Evolutionary conservation across 2,888 invertebrate genomes (phyloP).

Genomic region (Smittia sp.): DNA sequence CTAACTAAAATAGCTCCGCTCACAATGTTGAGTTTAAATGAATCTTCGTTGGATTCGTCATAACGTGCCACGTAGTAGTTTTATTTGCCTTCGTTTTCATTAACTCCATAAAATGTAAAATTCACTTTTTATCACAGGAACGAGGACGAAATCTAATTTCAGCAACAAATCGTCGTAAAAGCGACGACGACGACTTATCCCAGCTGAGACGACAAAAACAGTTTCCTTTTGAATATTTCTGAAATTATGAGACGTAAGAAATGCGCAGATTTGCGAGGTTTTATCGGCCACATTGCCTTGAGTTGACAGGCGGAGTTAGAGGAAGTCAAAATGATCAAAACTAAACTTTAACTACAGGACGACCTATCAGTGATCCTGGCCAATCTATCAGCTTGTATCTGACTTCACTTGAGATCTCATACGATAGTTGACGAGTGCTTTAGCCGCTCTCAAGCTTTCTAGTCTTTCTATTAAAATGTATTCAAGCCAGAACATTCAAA

Average conservation of each 20-base stretch:
- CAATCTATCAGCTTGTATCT: too few relatives aligned
- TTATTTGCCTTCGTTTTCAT: constrained; percentile 15
- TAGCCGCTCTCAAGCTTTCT: too few relatives aligned
- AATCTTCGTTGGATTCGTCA: neutral
- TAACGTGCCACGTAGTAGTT: constrained; percentile 12
- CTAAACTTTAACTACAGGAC: too few relatives aligned
- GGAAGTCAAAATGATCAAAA: too few relatives aligned
- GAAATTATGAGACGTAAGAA: constrained; percentile 9
- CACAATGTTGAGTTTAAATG: constrained; percentile 16
- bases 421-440: too few relatives aligned
- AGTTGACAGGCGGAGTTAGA: too few relatives aligned
- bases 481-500: too few relatives aligned
- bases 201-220: constrained; percentile 23
- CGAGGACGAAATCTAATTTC: constrained; percentile 19
- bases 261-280: neutral
- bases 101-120: constrained; percentile 13
- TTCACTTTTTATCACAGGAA: neutral
- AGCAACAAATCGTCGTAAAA: constrained; percentile 20
- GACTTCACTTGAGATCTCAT: too few relatives aligned
- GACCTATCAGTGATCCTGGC: too few relatives aligned
- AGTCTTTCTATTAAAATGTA: too few relatives aligned
- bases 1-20: neutral
- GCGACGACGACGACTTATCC: neutral
- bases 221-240: neutral
- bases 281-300: too few relatives aligned